These are phyloP conservation scores for Muscidifurax raptorellus DNA, from an alignment of 1,140 invertebrate species.

Conservation along the genomic window DNA sequence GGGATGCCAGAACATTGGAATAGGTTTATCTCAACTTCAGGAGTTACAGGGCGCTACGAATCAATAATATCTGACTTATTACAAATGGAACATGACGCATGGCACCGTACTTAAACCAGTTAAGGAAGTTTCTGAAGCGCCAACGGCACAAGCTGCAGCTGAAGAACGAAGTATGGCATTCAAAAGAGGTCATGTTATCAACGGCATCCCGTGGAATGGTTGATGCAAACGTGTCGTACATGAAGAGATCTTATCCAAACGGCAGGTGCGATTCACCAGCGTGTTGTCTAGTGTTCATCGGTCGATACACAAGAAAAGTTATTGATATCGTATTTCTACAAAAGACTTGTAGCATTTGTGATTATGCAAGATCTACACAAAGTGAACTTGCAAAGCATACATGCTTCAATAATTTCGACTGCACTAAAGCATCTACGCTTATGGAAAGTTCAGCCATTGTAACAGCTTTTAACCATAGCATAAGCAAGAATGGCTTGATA, in stretches of 20 bases:
- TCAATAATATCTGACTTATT: background rate
- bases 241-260: slow-evolving; percentile 9
- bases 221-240: background rate
- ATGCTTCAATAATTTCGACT: background rate
- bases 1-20: background rate
- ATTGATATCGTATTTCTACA: background rate
- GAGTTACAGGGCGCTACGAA: background rate
- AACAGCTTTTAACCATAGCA: slow-evolving; percentile 22
- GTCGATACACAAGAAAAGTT: background rate
- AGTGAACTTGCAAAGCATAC: background rate
- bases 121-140: background rate
- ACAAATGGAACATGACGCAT: too few species aligned
- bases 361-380: background rate
- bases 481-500: slow-evolving; percentile 36
- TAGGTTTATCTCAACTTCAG: background rate
- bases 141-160: slow-evolving; percentile 3
- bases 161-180: background rate
- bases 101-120: background rate
- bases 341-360: slow-evolving; percentile 1
- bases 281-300: background rate
- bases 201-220: background rate
- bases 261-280: background rate
- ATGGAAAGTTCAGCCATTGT: slow-evolving; percentile 13
- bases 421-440: background rate
- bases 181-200: background rate